phyloP scores from a whole-genome alignment of 2,888 invertebrate species.

The Crocallis elinguaria region DNA sequence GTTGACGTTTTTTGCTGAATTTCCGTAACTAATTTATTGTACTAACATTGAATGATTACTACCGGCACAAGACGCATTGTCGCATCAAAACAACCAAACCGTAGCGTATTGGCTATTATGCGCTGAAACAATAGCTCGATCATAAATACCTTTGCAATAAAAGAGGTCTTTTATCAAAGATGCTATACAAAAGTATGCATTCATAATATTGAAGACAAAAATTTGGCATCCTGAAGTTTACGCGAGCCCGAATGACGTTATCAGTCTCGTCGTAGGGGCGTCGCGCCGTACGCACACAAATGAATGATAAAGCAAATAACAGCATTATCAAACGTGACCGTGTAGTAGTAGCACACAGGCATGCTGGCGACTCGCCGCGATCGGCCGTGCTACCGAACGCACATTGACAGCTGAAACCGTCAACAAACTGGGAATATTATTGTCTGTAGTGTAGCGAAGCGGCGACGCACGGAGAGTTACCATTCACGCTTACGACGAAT shows the following conservation, averaged over 20 bases:
- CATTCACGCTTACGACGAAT: constrained; percentile 73
- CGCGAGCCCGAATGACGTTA: constrained; percentile 59
- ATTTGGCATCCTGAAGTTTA: constrained; percentile 38
- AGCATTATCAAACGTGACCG: constrained; percentile 52
- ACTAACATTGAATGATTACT: constrained; percentile 16
- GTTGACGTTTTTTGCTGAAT: background rate
- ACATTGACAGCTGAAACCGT: constrained; percentile 73
- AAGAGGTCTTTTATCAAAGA: background rate
- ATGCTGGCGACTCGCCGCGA: constrained; percentile 56
- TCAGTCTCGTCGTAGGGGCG: constrained; percentile 48
- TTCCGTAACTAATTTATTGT: constrained; percentile 7
- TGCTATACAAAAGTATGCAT: background rate
- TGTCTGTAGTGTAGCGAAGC: constrained; percentile 46
- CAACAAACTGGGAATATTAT: constrained; percentile 63
- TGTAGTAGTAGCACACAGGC: constrained; percentile 48
- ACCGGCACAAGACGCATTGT: constrained; percentile 18
- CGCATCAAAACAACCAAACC: constrained; percentile 6
- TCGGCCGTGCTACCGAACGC: constrained; percentile 44
- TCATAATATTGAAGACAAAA: constrained; percentile 4
- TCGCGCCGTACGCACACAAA: constrained; percentile 49
- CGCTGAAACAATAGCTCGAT: constrained; percentile 13
- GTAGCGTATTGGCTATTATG: constrained; percentile 13
- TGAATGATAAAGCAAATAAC: constrained; percentile 67
- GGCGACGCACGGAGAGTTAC: constrained; percentile 48
- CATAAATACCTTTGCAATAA: background rate